Conservation (phyloP, 2,888 invertebrate genomes). For the Cecidostiba fungosa region DNA sequence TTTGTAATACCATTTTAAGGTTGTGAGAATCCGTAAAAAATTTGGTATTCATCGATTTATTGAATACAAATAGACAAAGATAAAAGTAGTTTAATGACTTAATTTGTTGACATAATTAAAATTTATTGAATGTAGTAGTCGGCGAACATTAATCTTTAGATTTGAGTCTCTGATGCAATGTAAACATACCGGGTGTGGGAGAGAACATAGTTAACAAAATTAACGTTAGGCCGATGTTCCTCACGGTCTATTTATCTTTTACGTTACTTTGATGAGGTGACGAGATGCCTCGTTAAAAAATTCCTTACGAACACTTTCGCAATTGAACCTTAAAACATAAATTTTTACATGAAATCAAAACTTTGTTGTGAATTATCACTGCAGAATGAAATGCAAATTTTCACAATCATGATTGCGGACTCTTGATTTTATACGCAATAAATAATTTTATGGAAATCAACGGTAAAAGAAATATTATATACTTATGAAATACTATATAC, state of each 20-base stretch:
- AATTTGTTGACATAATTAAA: too few species aligned
- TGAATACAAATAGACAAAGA: too few species aligned
- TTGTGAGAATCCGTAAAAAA: too few species aligned
- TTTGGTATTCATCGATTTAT: too few species aligned
- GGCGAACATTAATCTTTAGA: too few species aligned
- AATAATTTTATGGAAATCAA: too few species aligned
- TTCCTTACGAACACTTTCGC: neutral
- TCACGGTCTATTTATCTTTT: constrained; percentile 40
- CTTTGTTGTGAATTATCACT: too few species aligned
- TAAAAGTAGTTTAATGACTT: too few species aligned
- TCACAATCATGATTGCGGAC: neutral
- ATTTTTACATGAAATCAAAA: neutral
- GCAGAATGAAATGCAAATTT: neutral
- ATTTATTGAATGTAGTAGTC: too few species aligned
- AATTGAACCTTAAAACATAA: neutral
- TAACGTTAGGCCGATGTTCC: constrained; percentile 7
- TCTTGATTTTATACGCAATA: too few species aligned
- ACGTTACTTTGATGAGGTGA: neutral
- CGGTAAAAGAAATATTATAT: too few species aligned
- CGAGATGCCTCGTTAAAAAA: constrained; percentile 2
- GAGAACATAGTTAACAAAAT: constrained; percentile 16
- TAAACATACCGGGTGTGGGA: constrained; percentile 35
- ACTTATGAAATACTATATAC: too few species aligned
- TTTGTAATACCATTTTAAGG: neutral
- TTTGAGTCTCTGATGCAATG: neutral